Conservation (phyloP, 2,797 vertebrate genomes). For the Ispidina picta region DNA sequence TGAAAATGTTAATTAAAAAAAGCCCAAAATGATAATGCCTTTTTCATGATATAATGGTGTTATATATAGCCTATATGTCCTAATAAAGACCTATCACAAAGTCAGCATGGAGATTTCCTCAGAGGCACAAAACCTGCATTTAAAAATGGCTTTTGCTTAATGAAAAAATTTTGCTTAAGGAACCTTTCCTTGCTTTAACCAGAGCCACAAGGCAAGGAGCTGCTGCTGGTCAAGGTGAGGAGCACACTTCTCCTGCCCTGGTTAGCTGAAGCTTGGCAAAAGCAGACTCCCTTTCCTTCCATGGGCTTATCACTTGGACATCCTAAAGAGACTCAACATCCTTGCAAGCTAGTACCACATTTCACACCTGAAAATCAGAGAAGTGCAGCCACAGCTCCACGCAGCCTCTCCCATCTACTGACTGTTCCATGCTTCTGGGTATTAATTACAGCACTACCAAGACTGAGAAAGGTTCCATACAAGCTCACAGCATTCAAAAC, state of each 20-base stretch:
- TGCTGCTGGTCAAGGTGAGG: background rate
- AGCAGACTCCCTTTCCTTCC: background rate
- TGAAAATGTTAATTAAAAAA: constrained; percentile 22
- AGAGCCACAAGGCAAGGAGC: background rate
- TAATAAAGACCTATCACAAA: background rate
- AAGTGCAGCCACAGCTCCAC: background rate
- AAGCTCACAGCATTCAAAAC: background rate
- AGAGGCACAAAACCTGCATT: background rate
- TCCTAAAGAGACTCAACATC: background rate
- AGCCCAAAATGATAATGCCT: background rate
- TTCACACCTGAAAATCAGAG: background rate
- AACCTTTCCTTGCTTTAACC: background rate
- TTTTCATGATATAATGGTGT: background rate
- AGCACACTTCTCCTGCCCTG: background rate
- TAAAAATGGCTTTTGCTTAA: background rate
- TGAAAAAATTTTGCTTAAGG: too few relatives aligned
- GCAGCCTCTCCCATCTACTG: background rate
- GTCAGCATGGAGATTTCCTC: background rate
- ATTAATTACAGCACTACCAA: background rate
- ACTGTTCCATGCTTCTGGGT: background rate
- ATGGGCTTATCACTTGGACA: background rate
- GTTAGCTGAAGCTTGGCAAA: background rate
- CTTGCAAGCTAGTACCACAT: background rate
- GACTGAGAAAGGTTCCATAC: background rate
- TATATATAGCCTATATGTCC: background rate